phyloP scores from a whole-genome alignment of 1,140 invertebrate species.

The Bicyclus anynana region DNA sequence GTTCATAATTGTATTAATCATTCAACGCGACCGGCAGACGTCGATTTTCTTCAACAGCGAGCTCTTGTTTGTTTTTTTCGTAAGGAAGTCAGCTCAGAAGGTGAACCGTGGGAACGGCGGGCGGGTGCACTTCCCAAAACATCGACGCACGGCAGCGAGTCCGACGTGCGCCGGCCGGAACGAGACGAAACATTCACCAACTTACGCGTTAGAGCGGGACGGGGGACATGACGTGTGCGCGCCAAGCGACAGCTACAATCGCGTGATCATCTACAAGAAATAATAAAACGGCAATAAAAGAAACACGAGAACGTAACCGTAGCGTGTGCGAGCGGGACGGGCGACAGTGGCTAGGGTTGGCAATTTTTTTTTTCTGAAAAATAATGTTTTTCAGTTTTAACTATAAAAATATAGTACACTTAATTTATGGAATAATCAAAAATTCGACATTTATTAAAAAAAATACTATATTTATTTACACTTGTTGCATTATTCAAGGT shows the following conservation, averaged over 20 bases:
- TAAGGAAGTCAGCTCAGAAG: slow-evolving; percentile 75
- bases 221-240: slow-evolving; percentile 66
- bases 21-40: slow-evolving; percentile 72
- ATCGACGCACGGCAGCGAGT: slow-evolving; percentile 73
- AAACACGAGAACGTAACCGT: slow-evolving; percentile 65
- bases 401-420: no score
- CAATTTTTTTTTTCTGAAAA: no score
- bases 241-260: slow-evolving; percentile 73
- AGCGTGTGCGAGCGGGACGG: slow-evolving; percentile 52
- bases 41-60: slow-evolving; percentile 75
- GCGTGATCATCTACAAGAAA: slow-evolving; percentile 77
- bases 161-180: slow-evolving; percentile 62
- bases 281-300: slow-evolving; percentile 77
- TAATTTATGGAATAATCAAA: no score
- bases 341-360: slow-evolving; percentile 40
- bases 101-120: slow-evolving; percentile 75
- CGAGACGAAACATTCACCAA: slow-evolving; percentile 38
- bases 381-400: no score
- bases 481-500: no score
- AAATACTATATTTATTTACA: no score
- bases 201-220: slow-evolving; percentile 34
- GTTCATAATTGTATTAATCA: slow-evolving; percentile 76
- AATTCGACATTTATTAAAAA: no score
- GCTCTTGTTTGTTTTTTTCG: slow-evolving; percentile 76
- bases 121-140: slow-evolving; percentile 77